Conservation (phyloP, 2,113 vertebrate genomes). For the Corythornis madagascariensis region DNA sequence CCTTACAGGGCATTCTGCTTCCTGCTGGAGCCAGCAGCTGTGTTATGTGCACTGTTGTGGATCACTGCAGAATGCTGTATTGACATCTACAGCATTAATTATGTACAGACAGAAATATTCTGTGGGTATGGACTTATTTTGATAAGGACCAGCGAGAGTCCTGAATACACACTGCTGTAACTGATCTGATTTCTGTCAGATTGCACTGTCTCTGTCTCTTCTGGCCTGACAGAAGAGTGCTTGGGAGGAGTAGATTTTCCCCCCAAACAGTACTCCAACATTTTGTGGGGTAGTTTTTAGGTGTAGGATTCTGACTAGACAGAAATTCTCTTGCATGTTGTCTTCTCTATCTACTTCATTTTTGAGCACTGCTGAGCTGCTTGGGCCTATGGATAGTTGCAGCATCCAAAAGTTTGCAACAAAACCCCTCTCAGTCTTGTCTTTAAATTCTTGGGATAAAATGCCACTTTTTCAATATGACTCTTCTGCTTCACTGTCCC, state of each 20-base stretch:
- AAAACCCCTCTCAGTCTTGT: slow-evolving; percentile 74
- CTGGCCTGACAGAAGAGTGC: neutral
- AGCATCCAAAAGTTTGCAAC: slow-evolving; percentile 55
- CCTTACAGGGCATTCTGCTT: neutral
- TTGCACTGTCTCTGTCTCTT: neutral
- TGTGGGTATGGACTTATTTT: neutral
- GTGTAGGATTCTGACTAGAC: neutral
- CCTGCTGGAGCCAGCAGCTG: neutral
- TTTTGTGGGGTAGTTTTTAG: neutral
- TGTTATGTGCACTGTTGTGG: neutral
- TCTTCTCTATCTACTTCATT: slow-evolving; percentile 63
- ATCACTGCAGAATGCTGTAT: neutral
- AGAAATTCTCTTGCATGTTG: slow-evolving; percentile 69
- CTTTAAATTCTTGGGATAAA: slow-evolving; percentile 30
- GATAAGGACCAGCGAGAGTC: neutral
- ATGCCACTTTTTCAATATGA: neutral
- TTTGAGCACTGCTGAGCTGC: slow-evolving; percentile 58
- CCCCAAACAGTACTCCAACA: neutral
- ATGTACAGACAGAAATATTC: neutral
- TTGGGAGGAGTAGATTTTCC: neutral
- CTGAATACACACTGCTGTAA: neutral
- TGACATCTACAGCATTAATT: neutral
- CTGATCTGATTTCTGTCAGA: neutral
- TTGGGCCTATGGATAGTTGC: slow-evolving; percentile 63
- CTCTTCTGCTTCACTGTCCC: neutral